Conservation (phyloP, 1,140 invertebrate species). For the Magallana ariakensis region DNA sequence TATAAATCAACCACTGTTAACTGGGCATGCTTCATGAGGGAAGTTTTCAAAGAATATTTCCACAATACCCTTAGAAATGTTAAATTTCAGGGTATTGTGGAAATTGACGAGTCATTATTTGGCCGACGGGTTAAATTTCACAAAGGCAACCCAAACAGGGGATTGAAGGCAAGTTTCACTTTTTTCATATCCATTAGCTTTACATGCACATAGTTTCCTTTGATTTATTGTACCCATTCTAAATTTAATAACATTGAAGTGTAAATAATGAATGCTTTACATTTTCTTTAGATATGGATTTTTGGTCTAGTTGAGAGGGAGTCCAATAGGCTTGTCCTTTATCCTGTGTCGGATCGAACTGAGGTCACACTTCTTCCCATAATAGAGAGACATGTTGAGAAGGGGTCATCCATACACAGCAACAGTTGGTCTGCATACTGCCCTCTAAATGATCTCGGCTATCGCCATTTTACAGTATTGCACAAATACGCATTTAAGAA, state of each 20-base stretch:
- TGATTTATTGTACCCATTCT: no score
- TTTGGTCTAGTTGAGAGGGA: background rate
- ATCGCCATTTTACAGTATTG: slow-evolving; percentile 16
- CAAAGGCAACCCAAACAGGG: background rate
- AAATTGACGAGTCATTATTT: slow-evolving; percentile 8
- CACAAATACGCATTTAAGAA: slow-evolving; percentile 41
- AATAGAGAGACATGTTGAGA: background rate
- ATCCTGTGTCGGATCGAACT: no score
- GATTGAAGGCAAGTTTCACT: background rate
- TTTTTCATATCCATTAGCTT: background rate
- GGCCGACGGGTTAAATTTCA: background rate
- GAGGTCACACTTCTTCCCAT: no score
- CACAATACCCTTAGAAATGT: no score
- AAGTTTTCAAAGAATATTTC: background rate
- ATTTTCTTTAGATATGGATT: background rate
- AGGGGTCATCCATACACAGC: background rate
- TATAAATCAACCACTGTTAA: background rate
- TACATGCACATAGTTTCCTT: background rate
- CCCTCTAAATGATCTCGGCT: slow-evolving; percentile 25
- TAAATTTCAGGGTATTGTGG: slow-evolving; percentile 3
- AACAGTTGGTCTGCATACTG: slow-evolving; percentile 44
- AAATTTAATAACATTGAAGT: no score
- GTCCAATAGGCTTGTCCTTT: background rate
- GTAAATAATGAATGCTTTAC: no score
- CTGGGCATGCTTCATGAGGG: background rate